A percentile compares a stretch with the other conserved stretches of the same genome.
Evolutionary conservation across 2,113 vertebrate species (phyloP).

Genomic region (Scophthalmus maximus): DNA sequence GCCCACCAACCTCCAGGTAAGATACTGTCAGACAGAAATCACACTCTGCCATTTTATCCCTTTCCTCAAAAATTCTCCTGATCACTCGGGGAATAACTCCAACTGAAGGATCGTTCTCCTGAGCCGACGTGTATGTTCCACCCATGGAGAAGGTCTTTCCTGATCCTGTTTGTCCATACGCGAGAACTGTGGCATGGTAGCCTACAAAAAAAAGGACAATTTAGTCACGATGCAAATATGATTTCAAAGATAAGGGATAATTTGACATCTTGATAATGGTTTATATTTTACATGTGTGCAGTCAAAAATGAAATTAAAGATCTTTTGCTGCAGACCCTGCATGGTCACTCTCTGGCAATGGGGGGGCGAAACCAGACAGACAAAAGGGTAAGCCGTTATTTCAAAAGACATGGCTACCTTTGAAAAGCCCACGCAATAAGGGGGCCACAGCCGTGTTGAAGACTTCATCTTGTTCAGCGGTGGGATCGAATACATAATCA

Average conservation of each 20-base stretch:
- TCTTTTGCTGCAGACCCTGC: background rate
- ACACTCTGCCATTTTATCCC: conserved; percentile 81
- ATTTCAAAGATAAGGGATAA: conserved; percentile 7
- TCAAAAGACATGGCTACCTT: conserved; percentile 81
- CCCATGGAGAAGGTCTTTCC: conserved; percentile 99
- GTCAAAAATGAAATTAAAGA: background rate
- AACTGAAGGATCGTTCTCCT: conserved; percentile 89
- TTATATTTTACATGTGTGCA: background rate
- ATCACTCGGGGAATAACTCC: conserved; percentile 96
- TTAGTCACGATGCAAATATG: background rate
- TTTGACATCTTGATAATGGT: background rate
- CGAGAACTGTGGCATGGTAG: conserved; percentile 94
- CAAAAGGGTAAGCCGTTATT: background rate
- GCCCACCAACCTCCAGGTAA: conserved; percentile 90
- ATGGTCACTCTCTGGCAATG: background rate
- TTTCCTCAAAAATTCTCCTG: conserved; percentile 87
- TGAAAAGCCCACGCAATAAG: conserved; percentile 90
- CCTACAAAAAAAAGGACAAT: conserved; percentile 78
- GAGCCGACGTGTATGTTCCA: conserved; percentile 90
- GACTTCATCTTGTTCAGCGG: conserved; percentile 94
- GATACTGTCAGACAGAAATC: conserved; percentile 89
- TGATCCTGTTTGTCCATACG: conserved; percentile 96
- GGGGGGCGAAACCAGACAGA: background rate
- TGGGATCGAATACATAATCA: conserved; percentile 94
- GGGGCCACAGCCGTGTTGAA: conserved; percentile 87